Percentiles rank a stretch among this genome's conserved stretches.
Conservation (phyloP, 2,113 vertebrate genomes). For the Romanogobio albipinnatus region DNA sequence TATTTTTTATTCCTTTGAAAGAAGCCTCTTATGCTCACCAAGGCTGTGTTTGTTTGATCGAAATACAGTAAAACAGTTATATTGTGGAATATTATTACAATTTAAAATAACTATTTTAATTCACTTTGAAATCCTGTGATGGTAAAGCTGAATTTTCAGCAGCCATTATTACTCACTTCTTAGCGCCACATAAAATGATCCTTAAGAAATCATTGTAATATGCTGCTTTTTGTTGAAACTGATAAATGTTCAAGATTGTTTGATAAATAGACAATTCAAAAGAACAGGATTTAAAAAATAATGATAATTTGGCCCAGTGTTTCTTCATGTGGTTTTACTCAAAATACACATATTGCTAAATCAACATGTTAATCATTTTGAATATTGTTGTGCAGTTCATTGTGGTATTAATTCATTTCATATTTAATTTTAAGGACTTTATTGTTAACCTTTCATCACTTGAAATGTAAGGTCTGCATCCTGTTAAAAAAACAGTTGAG, state of each 20-base stretch:
- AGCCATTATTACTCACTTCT: not conserved
- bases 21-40: not conserved
- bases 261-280: not conserved
- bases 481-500: not conserved
- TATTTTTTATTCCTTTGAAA: not conserved
- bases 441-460: not conserved
- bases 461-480: not conserved
- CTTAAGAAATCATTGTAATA: not conserved
- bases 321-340: too few species aligned
- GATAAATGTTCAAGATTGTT: not conserved
- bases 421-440: not conserved
- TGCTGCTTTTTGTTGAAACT: not conserved
- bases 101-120: not conserved
- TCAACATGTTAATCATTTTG: not conserved
- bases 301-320: too few species aligned
- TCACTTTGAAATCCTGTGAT: too few species aligned
- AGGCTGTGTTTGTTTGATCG: too few species aligned
- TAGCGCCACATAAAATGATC: not conserved
- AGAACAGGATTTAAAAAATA: not conserved
- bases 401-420: not conserved
- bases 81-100: not conserved
- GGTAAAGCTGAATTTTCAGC: not conserved
- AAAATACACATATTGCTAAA: not conserved
- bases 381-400: not conserved
- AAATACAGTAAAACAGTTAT: not conserved